Conservation (phyloP, 2,113 vertebrate species). For the Rhinogobius similis region DNA sequence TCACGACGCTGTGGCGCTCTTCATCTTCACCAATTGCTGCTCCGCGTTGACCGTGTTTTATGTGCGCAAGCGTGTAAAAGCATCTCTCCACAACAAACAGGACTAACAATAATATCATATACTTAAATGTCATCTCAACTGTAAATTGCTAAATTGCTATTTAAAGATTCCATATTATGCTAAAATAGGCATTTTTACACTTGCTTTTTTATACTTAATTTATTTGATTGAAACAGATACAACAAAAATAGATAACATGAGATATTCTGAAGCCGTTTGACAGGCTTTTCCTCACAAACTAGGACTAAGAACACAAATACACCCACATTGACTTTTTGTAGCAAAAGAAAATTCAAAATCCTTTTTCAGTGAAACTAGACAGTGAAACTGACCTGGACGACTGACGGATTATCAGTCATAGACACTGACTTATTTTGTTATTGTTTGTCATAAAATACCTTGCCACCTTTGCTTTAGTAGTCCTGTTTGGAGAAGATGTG, state of each 20-base stretch:
- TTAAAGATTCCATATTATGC: slow-evolving; percentile 8
- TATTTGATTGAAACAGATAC: neutral
- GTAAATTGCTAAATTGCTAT: slow-evolving; percentile 22
- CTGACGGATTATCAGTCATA: too few species aligned
- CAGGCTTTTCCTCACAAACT: too few species aligned
- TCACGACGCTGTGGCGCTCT: slow-evolving; percentile 84
- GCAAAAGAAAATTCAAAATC: too few species aligned
- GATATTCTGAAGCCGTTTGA: too few species aligned
- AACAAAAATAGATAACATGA: neutral
- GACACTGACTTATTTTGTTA: too few species aligned
- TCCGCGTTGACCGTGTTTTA: slow-evolving; percentile 84
- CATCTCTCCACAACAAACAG: slow-evolving; percentile 80
- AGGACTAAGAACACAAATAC: neutral
- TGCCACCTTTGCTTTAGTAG: too few species aligned
- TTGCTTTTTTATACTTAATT: neutral
- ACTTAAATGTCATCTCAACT: slow-evolving; percentile 12
- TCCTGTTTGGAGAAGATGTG: too few species aligned
- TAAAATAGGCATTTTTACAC: neutral
- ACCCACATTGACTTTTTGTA: too few species aligned
- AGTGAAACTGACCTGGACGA: too few species aligned
- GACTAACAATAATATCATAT: slow-evolving; percentile 67
- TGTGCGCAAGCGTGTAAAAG: slow-evolving; percentile 82
- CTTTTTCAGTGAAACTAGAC: too few species aligned
- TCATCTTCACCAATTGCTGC: slow-evolving; percentile 85
- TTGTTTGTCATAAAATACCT: too few species aligned